Evolutionary conservation across 53 echinoderm and acorn worm genomes (phyloP), one percentile per base, ranked within the genome.

Genomic region (Holothuria leucospilota): DNA sequence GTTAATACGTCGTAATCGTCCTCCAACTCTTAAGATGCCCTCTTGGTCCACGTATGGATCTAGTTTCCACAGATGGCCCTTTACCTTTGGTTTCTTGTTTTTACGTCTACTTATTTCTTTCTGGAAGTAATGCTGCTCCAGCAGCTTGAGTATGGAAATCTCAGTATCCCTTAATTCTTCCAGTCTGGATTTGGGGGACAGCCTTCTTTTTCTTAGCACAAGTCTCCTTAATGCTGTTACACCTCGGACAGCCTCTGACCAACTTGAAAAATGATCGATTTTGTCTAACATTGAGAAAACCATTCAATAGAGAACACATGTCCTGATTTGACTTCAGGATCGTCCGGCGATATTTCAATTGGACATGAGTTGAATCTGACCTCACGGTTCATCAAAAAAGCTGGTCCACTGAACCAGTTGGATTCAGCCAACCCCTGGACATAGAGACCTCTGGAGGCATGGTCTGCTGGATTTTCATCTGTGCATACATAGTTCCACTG

Each of bases 401-500:
- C 49, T 34, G 87, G 91, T 10, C 91, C 91, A 34, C 30, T 71
- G 30, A 91, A 87, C 91, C 91, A 91, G 10, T 84, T 59, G 2
- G 74, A 46, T 15, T 41, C 8, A 20, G 67, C 63, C 21, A 90
- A 27, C 46, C 68, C 68, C 20, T 21, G 58, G 20, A 83, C 56
- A 66, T 6, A 64, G 4, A 87, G 62, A 53, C 84, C 87, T 78
- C 87, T 83, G 7, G 91, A 91, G 1, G 91, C 87, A 39, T 87
- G 69, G 51, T 91, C 91, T 20, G 91, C 87, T 20, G 87, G 91
- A 41, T 89, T 89, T 27, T 70, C 64, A 16, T 71, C 80, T 71
- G 90, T 90, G 16, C 63, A 15, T 6, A 93, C 52, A 65, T 90
- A 88, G 61, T 80, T 69, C 93, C 90, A 93, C 72, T 93, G 93